Evolutionary conservation across 2,888 invertebrate genomes (phyloP), one percentile per base, ranked within the genome.

Genomic region (Deilephila porcellus): DNA sequence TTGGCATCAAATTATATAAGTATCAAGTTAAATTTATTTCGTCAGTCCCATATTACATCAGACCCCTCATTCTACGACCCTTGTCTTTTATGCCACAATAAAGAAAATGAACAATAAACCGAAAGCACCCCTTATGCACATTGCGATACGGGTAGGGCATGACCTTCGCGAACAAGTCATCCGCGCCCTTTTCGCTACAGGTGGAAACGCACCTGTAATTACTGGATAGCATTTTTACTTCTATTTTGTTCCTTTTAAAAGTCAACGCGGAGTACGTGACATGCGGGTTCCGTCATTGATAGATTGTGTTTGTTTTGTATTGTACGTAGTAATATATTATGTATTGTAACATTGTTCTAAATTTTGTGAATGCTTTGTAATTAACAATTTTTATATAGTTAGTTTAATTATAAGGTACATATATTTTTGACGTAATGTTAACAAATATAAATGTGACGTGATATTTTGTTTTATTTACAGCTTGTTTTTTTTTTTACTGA

Each of bases 131-230:
- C 81, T 80, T 78, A 77, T 79, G 77, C 80, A 80, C 79, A 72
- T 82, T 79, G 81, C 81, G 70, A 73, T 74, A 77, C 81, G 82
- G 79, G 79, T 81, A 80, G 80, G 85, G 86, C 82, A 81, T 83
- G 88, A 88, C 90, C 91, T 91, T 91, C 86, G 77, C 78, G 74
- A 78, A 52, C 67, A 67, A 67, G 74, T 81, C 79, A 75, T 77
- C 67, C 81, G 74, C 82, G 83, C 87, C 88, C 88, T 88, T 90
- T 86, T 81, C 79, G 79, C 76, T 81, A 91, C 93, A 93, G 93
- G 93, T 93, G 93, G 79, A 76, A 78, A 76, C 79, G 83, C 92
- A 93, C 93, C 92, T 93, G 93, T 91, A 89, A 89, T 85, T 84
- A 86, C 81, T 78, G 79, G 78, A 82, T 83, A 82, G 77, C 64